Evolutionary conservation across 2,113 vertebrate genomes (phyloP), one percentile per base, ranked within the genome.

Genomic region (Seriola dumerili): DNA sequence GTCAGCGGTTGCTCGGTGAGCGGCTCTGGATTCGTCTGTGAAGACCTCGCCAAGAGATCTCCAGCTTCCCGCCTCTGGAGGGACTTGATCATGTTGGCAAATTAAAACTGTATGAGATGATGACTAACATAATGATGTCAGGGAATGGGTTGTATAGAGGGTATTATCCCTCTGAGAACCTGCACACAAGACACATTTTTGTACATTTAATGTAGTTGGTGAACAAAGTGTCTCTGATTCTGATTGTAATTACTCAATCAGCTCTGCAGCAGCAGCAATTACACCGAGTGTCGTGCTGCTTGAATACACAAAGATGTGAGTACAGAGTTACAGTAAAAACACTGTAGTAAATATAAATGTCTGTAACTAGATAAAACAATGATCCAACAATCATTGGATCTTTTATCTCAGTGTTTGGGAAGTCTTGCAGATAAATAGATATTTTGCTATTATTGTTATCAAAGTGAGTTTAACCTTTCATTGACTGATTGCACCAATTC

Each of bases 21-120:
- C 50, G 14, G 55, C 21, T 72, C 59, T 0, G 62, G 19, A 46
- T 57, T 38, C 40, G 32, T 78, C 50, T 61, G 42, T 8, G 50
- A 58, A 73, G 50, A 23, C 65, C 13, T 72, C 7, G 0, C 38
- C 46, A 1, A 16, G 55, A 57, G 29, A 72, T 62, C 36, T 19
- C 11, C 42, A n/a, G 50, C 73, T 36, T 13, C 38, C 23, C 14
- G 40, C 63, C 68, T 21, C 75, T 29, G 25, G 44, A 78, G 68
- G 44, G 25, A 54, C 36, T 67, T 14, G 34, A 74, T 80, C 76
- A 59, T 36, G 57, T 38, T 19, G 6, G 68, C 68, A 80, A 90
- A 91, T 85, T 83, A 87, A 85, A 87, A 85, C 59, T 34, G 55
- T 21, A 57, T 63, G 69, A 83, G 68, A 76, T 46, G 62, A 88